Percentiles rank a stretch among this genome's conserved stretches.
These are phyloP conservation scores for Charina bottae DNA, from an alignment of 2,113 vertebrate species.

Conservation along the genomic window DNA sequence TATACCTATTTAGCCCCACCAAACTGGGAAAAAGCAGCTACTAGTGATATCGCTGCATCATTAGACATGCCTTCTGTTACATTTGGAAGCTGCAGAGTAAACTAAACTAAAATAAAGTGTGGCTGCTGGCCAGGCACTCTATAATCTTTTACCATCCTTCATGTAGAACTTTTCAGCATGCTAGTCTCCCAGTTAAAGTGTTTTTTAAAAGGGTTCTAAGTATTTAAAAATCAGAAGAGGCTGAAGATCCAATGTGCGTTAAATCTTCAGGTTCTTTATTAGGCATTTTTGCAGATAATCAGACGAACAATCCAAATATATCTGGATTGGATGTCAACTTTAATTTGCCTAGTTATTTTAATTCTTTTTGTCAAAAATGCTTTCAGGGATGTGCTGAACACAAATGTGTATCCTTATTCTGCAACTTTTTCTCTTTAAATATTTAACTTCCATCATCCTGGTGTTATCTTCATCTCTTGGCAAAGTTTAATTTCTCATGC, in stretches of 20 bases:
- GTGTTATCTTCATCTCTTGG: constrained; percentile 45
- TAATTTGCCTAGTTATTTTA: background rate
- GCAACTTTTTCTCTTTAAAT: constrained; percentile 51
- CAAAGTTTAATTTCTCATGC: constrained; percentile 67
- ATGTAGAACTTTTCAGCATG: background rate
- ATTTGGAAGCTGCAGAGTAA: background rate
- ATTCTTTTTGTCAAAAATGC: constrained; percentile 17
- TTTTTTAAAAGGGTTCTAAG: background rate
- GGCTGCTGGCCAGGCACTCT: background rate
- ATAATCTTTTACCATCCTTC: background rate
- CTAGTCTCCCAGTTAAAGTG: background rate
- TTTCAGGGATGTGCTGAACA: constrained; percentile 48
- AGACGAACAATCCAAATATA: background rate
- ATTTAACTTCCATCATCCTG: constrained; percentile 51
- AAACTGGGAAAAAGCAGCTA: background rate
- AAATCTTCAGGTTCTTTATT: background rate
- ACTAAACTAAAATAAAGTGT: background rate
- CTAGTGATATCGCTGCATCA: background rate
- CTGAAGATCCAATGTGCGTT: background rate
- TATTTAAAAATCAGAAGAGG: background rate
- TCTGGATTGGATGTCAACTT: background rate
- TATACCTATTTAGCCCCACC: background rate
- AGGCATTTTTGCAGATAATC: background rate
- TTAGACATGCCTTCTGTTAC: background rate
- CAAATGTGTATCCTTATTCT: constrained; percentile 45